Evolutionary conservation across 2,113 vertebrate genomes (phyloP), one percentile per base, ranked within the genome.

Genomic region (Ceyx cyanopectus): DNA sequence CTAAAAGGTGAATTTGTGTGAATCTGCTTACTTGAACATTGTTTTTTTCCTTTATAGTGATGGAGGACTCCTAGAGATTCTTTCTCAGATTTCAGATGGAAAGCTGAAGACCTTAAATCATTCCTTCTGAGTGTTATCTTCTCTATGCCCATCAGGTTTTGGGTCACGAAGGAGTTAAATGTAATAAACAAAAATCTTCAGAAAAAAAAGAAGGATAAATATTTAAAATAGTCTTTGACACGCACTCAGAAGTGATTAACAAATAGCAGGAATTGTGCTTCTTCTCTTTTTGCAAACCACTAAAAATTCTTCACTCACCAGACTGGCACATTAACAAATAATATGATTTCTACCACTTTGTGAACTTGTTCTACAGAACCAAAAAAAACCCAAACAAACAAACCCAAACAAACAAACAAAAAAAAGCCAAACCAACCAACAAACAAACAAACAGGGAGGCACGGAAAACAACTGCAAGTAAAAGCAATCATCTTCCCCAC

Each of bases 301-400:
- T 86, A 62, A 75, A 89, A 85, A 80, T 84, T 89, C 72, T 69
- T 37, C 32, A 32, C 87, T 94, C 68, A 72, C 79, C 80, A 85
- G 82, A 66, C 20, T 78, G 65, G 57, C 65, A 83, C 73, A 91
- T 94, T 94, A 95, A 82, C 76, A 96, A 96, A 95, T 95, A 95
- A 85, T 89, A 62, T 51, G 54, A 94, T 91, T 95, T 88, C 76
- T 90, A 79, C 91, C 82, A 62, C 60, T 92, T 93, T 93, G 79
- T 92, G 45, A 74, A 76, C 48, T 73, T 83, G 34, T 79, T 87
- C 70, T 50, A 68, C 32, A 93, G 50, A 87, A 93, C 27, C 14
- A 50, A 62, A 91, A 87, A 85, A 93, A 91, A 6, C 14, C 14
- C 34, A 8, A 37, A 37, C 37, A 37, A 10, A 37, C 10, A 37